Evolutionary conservation across 2,797 vertebrate species (phyloP), one percentile per base, ranked within the genome.

Genomic region (Schizothorax lantsangensis): DNA sequence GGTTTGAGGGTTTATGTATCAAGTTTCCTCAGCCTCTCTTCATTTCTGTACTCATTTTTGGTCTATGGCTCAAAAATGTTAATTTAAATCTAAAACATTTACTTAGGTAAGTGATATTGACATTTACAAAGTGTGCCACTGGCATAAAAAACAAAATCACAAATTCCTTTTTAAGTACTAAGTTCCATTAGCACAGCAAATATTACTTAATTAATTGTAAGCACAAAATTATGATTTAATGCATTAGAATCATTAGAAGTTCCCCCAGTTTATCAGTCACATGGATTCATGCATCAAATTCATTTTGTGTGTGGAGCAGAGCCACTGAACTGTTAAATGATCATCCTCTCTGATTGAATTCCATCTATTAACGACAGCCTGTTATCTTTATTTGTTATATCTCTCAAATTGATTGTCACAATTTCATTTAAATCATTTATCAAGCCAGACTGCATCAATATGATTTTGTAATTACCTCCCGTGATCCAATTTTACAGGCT

Each of bases 401-500:
- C 49, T 68, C 68, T 72, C 2, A 62, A 85, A 85, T 45, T 71
- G 84, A 69, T 84, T 69, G 23, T 77, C 43, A 77, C 43, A 66
- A 72, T 79, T 79, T 79, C 2, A 69, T 83, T 74, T 71, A 47
- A 73, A 80, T 79, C 12, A 80, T 85, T 85, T 62, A 85, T 79
- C 38, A 79, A 79, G 66, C 11, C 52, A 59, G 77, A 72, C 52
- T 36, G 26, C 49, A 72, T 80, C 77, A 85, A 47, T 80, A 62
- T 72, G 77, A 85, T 9, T 85, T 57, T 19, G 77, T 85, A 80
- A 85, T 85, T 80, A 72, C 66, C 26, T 72, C 2, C 30, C 14
- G 8, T 49, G 52, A 80, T 79, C 64, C 77, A 85, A 62, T 85
- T 85, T 85, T 80, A 71, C 84, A 72, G 75, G n/a, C 62, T 40